A percentile compares a stretch with the other conserved stretches of the same genome.
Conservation (phyloP, 2,888 invertebrate genomes). For the Drosophila kanekoi region DNA sequence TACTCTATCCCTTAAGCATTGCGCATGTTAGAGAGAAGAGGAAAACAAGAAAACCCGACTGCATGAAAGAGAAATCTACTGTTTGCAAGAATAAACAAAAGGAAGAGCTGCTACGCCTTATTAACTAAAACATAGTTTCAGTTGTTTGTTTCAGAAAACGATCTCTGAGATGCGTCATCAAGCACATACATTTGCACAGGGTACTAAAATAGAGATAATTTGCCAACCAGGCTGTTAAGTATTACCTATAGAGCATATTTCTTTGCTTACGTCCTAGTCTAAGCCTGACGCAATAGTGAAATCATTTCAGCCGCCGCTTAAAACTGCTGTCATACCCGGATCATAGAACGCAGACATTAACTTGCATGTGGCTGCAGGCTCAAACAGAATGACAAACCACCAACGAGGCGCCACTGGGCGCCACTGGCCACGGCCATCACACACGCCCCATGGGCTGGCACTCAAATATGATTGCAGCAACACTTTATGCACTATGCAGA, state of each 20-base stretch:
- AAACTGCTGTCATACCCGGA: conserved; percentile 13
- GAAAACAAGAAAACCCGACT: neutral
- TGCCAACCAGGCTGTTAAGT: too few species aligned
- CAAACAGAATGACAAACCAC: conserved; percentile 34
- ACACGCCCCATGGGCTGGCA: conserved; percentile 8
- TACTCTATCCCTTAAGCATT: too few species aligned
- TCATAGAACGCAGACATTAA: conserved; percentile 34
- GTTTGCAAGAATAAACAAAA: too few species aligned
- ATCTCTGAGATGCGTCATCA: too few species aligned
- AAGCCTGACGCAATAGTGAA: conserved; percentile 35
- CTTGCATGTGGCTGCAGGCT: conserved; percentile 48
- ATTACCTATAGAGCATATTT: too few species aligned
- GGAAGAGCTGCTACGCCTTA: too few species aligned
- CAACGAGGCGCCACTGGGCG: conserved; percentile 22
- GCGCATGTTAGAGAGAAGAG: too few species aligned
- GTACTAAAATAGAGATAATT: too few species aligned
- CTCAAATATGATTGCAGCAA: conserved; percentile 46
- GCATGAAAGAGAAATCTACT: too few species aligned
- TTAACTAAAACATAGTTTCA: neutral
- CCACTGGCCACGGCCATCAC: conserved; percentile 45
- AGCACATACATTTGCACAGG: too few species aligned
- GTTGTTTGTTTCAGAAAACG: too few species aligned
- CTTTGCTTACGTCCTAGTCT: conserved; percentile 21
- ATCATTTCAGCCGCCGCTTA: conserved; percentile 39
- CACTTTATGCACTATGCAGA: conserved; percentile 5